phyloP scores from a whole-genome alignment of 2,797 vertebrate genomes.

The Loris lydekkerianus region DNA sequence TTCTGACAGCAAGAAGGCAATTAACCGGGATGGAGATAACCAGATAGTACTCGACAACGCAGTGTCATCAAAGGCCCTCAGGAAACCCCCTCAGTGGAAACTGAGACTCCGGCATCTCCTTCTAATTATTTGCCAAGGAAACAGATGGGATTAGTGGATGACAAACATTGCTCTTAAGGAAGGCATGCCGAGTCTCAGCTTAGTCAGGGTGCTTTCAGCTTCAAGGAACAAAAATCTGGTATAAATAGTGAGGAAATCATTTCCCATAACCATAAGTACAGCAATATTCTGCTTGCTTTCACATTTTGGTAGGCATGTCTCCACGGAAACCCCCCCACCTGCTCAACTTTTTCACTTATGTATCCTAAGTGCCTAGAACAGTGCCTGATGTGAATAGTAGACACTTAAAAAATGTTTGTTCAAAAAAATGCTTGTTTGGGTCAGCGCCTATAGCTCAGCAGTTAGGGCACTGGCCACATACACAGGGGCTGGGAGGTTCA shows the following conservation, averaged over 20 bases:
- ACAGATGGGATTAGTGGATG: neutral
- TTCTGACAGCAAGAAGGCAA: neutral
- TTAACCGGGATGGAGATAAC: neutral
- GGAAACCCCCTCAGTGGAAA: neutral
- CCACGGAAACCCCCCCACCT: neutral
- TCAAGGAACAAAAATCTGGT: slow-evolving; percentile 15
- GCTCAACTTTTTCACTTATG: neutral
- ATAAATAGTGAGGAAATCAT: neutral
- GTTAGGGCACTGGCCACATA: too few species aligned
- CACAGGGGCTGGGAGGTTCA: too few species aligned
- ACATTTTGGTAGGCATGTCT: neutral
- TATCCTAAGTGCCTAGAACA: neutral
- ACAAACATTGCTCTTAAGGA: neutral
- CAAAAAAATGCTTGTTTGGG: neutral
- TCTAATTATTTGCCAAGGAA: neutral
- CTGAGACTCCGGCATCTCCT: neutral
- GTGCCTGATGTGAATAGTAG: neutral
- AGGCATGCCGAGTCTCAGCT: neutral
- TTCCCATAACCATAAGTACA: neutral
- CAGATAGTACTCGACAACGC: neutral
- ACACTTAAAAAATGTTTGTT: neutral
- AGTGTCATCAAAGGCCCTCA: neutral
- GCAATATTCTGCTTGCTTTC: neutral
- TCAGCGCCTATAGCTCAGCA: too few species aligned
- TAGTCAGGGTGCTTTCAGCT: neutral